A percentile compares a stretch with the other conserved stretches of the same genome.
Evolutionary conservation across 2,113 vertebrate species (phyloP).

Genomic region (Platysternon megacephalum): DNA sequence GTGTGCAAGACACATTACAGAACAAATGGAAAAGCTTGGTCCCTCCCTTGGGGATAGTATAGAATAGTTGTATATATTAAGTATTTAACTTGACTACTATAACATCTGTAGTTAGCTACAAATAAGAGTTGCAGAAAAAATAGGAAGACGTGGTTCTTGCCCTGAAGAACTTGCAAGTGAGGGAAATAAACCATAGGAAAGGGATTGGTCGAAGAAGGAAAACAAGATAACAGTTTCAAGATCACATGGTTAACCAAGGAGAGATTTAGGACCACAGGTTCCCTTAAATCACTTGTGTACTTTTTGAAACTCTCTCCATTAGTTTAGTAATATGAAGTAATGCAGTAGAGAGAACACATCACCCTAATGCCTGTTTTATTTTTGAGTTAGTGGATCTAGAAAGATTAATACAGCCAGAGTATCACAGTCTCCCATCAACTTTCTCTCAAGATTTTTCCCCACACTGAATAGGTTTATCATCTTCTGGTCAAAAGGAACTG

Average conservation of each 20-base stretch:
- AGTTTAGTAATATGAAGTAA: background rate
- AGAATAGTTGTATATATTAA: background rate
- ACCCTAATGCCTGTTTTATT: background rate
- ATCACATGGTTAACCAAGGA: background rate
- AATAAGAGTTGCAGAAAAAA: background rate
- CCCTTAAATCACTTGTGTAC: background rate
- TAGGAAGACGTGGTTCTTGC: background rate
- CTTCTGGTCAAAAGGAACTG: slow-evolving; percentile 4
- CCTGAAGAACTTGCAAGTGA: background rate
- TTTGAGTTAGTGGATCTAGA: accelerated
- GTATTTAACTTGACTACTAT: background rate
- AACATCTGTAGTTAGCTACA: background rate
- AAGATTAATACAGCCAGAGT: background rate
- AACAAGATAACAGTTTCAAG: background rate
- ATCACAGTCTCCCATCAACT: background rate
- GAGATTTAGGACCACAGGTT: background rate
- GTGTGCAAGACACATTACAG: background rate
- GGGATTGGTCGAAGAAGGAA: background rate
- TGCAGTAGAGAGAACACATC: background rate
- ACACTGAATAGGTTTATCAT: background rate
- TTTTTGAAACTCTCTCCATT: background rate
- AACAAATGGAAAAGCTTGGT: background rate
- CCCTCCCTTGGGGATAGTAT: background rate
- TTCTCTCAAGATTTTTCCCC: slow-evolving; percentile 24
- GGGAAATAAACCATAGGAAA: background rate